Evolutionary conservation across 2,113 vertebrate genomes (phyloP).

Genomic region (Upupa epops): DNA sequence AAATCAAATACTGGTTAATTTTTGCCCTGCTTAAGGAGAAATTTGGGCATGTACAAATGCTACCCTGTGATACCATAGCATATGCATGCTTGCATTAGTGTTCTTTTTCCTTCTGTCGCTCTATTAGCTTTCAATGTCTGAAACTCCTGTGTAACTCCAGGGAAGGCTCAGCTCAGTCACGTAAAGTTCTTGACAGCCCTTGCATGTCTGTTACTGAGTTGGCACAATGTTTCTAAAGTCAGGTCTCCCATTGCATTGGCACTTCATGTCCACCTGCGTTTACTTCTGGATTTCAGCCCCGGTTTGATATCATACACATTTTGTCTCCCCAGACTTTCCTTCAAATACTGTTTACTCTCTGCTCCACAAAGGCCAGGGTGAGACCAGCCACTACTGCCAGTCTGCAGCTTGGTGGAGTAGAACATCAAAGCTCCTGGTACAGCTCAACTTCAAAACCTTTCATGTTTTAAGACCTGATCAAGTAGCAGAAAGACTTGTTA

Average conservation of each 20-base stretch:
- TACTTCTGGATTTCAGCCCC: background rate
- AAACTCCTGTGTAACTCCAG: background rate
- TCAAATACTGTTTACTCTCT: background rate
- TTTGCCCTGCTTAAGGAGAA: background rate
- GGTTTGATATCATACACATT: background rate
- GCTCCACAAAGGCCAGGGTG: background rate
- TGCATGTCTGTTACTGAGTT: background rate
- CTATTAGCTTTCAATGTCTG: background rate
- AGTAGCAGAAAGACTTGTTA: background rate
- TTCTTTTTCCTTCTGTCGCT: background rate
- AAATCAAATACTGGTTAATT: background rate
- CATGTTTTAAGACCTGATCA: background rate
- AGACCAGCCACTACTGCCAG: background rate
- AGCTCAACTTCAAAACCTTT: background rate
- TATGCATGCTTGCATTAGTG: background rate
- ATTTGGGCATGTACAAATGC: background rate
- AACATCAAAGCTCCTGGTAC: constrained; percentile 20
- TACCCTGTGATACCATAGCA: background rate
- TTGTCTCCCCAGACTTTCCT: background rate
- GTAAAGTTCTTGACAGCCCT: background rate
- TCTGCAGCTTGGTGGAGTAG: background rate
- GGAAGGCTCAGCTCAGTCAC: background rate
- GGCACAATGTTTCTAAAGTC: background rate
- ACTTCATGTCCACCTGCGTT: background rate
- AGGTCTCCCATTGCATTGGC: background rate